Evolutionary conservation across 1,140 invertebrate genomes (phyloP), one percentile per base, ranked within the genome.

Genomic region (Rhagoletis pomonella): DNA sequence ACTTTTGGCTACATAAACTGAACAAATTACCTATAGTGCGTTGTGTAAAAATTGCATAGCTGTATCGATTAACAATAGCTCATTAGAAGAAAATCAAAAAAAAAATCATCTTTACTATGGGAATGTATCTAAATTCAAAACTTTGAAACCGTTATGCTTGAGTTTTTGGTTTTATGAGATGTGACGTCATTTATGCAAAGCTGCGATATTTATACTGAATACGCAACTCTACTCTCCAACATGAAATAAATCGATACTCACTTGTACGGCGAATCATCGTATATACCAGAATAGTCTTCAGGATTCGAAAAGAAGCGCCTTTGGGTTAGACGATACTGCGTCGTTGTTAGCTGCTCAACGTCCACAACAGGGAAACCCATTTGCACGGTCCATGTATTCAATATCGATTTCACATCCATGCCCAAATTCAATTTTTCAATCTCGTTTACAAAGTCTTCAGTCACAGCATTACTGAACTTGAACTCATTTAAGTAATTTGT

Each of bases 381-480:
- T 94, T 99, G 98, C 44, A 95, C 94, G 0, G 97, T 98, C 97
- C 98, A 99, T 0, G 97, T 98, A 87, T 97, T 95, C 96, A 99
- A 97, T 77, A 99, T 67, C 86, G 87, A 87, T 85, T 93, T 90
- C 7, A 96, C 92, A 89, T 96, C 94, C 17, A 95, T 89, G 2
- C 91, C 89, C 47, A 90, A 73, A 69, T 90, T 89, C 39, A 39
- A 88, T 87, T 88, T 91, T 90, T 93, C 96, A 93, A 92, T 96
- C 86, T 95, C 95, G 0, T 93, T 90, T 90, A 97, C 96, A 29
- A 99, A 94, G 92, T 99, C 96, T 87, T 95, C 93, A 0, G 97
- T 98, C 9, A 96, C 95, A 0, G 97, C 97, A 93, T 97, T 98
- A 7, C 93, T 90, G 90, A 95, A 98, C 55, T 94, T 90, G 90